These are phyloP conservation scores for Eutolmus rufibarbis DNA, from an alignment of 2,888 invertebrate species.

Conservation along the genomic window DNA sequence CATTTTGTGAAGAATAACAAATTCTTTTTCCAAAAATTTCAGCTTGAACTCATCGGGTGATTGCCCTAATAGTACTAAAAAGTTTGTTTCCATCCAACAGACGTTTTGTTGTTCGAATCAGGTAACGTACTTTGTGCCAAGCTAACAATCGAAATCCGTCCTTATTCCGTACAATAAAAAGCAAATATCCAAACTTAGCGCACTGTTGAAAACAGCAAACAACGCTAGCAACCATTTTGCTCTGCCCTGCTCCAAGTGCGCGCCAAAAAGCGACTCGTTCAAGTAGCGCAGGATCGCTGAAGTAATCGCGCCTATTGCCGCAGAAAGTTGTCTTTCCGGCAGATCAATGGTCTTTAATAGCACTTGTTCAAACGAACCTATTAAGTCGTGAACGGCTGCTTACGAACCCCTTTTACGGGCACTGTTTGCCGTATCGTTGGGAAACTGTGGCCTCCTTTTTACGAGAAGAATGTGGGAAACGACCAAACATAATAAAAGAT, in stretches of 20 bases:
- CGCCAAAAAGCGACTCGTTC: not conserved
- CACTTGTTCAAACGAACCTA: slow-evolving; percentile 4
- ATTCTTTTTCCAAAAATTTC: not conserved
- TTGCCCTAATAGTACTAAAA: not conserved
- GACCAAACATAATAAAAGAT: not conserved
- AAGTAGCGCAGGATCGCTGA: not conserved
- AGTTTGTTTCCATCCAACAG: not conserved
- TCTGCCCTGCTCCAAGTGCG: not conserved
- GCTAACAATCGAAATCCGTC: not conserved
- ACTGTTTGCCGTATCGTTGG: not conserved
- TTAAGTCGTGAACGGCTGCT: not conserved
- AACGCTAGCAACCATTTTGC: not conserved
- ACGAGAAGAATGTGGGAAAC: not conserved
- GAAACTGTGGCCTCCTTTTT: slow-evolving; percentile 8
- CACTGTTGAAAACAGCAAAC: not conserved
- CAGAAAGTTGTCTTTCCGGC: not conserved
- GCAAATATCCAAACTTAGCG: not conserved
- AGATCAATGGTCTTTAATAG: not conserved
- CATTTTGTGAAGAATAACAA: not conserved
- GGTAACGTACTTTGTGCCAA: not conserved
- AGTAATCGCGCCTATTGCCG: not conserved
- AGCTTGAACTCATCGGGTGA: not conserved
- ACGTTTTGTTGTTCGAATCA: not conserved
- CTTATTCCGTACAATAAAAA: not conserved
- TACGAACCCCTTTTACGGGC: not conserved